Evolutionary conservation across 1,140 invertebrate genomes (phyloP), one percentile per base, ranked within the genome.

Genomic region (Hypothenemus hampei): DNA sequence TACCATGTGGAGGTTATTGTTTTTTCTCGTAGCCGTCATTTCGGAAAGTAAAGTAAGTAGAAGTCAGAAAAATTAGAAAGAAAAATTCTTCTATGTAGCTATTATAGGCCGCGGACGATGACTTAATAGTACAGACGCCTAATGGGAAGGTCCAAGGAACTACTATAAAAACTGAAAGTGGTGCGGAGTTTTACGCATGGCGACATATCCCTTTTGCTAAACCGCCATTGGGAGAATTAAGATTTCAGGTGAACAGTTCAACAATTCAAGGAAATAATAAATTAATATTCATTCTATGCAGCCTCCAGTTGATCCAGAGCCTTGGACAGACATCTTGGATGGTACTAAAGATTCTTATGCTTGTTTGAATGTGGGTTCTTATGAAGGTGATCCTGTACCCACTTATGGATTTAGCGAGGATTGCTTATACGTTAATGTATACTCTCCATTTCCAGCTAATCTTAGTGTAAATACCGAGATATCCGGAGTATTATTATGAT

Each of bases 391-490:
- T 26, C 41, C 41, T n/a, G 19, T 10, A 11, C 41, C 51, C 11
- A 21, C 18, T 11, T 11, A 45, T 39, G 51, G 51, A 18, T 36
- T 19, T 8, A 54, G 51, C 18, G 51, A 54, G 18, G 51, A 54
- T 26, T 54, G 51, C 21, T 36, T 54, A 10, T 36, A 33, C 16
- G 22, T 46, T n/a, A 54, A 54, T 36, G 41, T 54, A 19, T 54
- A 54, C 20, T 36, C 51, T n/a, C 43, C 51, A n/a, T 13, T 36
- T n/a, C 15, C 23, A 18, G 10, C 33, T 13, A 21, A 31, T 7
- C 15, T 37, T 6, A 23, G n/a, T 41, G 24, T 47, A 47, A 22
- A 16, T 35, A 47, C n/a, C n/a, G n/a, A n/a, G n/a, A n/a, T n/a
- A n/a, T n/a, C n/a, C n/a, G n/a, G n/a, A n/a, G n/a, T n/a, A n/a